phyloP scores from a whole-genome alignment of 2,888 invertebrate genomes.

The Lasioglossum calceatum region DNA sequence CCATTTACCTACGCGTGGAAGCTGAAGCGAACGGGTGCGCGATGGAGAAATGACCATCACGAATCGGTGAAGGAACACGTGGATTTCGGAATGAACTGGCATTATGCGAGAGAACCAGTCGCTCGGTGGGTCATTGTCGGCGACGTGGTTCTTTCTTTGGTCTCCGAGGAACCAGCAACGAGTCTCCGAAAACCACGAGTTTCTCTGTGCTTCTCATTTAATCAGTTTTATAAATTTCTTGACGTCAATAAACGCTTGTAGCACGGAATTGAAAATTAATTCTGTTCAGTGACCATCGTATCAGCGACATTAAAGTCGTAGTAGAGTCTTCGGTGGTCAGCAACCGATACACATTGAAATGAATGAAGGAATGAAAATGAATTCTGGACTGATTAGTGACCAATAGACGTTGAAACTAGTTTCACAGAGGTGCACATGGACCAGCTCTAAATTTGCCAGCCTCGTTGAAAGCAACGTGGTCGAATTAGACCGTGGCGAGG shows the following conservation, averaged over 20 bases:
- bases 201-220: neutral
- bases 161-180: neutral
- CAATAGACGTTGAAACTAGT: too few relatives aligned
- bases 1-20: slow-evolving; percentile 11
- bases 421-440: too few relatives aligned
- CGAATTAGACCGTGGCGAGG: neutral
- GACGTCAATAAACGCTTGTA: too few relatives aligned
- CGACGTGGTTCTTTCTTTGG: neutral
- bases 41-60: neutral
- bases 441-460: too few relatives aligned
- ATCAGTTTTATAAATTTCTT: too few relatives aligned
- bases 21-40: neutral
- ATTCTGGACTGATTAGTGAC: too few relatives aligned
- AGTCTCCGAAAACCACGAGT: neutral
- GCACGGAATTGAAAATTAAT: too few relatives aligned
- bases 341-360: too few relatives aligned
- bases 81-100: slow-evolving; percentile 18
- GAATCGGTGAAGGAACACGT: slow-evolving; percentile 9
- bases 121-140: neutral
- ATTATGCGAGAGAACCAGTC: neutral
- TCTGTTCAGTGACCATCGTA: too few relatives aligned
- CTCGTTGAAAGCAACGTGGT: neutral
- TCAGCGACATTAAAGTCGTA: too few relatives aligned
- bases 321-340: too few relatives aligned
- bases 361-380: too few relatives aligned